Percentiles rank a stretch among this genome's conserved stretches.
Conservation (phyloP, 2,888 invertebrate genomes). For the Drosophila anomalipes region DNA sequence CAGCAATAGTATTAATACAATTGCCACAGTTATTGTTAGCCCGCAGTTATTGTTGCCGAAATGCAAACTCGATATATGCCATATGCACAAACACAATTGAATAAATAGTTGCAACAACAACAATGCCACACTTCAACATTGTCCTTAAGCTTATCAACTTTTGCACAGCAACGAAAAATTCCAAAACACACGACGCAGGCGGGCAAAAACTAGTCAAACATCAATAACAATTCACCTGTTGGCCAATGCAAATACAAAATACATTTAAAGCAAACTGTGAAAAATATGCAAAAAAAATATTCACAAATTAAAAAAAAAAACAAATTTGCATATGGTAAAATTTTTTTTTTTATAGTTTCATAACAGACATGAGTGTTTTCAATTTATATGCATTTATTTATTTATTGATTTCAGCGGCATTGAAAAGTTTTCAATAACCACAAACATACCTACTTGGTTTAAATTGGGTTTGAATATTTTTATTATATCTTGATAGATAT, state of each 20-base stretch:
- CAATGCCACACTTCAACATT: conserved; percentile 68
- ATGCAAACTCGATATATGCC: conserved; percentile 68
- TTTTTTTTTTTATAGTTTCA: conserved; percentile 23
- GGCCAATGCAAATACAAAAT: conserved; percentile 41
- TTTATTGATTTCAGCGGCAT: conserved; percentile 19
- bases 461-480: background rate
- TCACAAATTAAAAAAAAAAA: conserved; percentile 2
- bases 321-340: conserved; percentile 13
- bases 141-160: conserved; percentile 80
- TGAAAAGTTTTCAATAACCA: conserved; percentile 29
- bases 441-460: background rate
- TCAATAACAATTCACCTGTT: conserved; percentile 61
- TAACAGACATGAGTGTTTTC: conserved; percentile 21
- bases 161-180: conserved; percentile 62
- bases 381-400: conserved; percentile 30
- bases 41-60: conserved; percentile 56
- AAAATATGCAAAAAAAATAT: conserved; percentile 23
- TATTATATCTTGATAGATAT: background rate
- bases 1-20: conserved; percentile 1
- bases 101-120: conserved; percentile 57
- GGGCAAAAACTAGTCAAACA: conserved; percentile 52
- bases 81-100: conserved; percentile 74
- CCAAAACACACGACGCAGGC: conserved; percentile 37
- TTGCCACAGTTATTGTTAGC: conserved; percentile 38
- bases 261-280: conserved; percentile 17